Evolutionary conservation across 1,140 invertebrate genomes (phyloP).

Genomic region (Oryctes rhinoceros): DNA sequence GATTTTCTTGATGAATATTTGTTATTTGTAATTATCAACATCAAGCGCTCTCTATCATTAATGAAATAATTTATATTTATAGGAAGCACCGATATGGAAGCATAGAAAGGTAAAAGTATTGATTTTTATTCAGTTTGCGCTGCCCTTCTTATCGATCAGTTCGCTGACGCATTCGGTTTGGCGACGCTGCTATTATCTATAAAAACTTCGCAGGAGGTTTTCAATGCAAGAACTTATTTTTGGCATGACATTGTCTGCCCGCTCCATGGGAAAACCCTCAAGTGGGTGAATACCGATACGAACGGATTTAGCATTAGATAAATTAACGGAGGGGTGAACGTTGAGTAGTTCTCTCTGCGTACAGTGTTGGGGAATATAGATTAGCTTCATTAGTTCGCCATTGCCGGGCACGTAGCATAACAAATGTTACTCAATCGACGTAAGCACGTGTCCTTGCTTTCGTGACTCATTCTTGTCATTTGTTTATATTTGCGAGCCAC

Average conservation of each 20-base stretch:
- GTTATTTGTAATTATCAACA: no score
- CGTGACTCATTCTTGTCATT: slow-evolving; percentile 24
- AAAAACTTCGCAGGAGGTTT: no score
- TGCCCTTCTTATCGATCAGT: neutral
- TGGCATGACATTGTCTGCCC: neutral
- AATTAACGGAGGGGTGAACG: neutral
- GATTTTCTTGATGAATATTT: no score
- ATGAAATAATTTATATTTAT: no score
- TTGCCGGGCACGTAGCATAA: neutral
- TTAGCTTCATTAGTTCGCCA: neutral
- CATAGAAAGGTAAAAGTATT: neutral
- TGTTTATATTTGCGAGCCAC: neutral
- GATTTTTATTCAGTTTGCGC: neutral
- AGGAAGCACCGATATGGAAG: neutral
- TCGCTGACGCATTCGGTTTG: slow-evolving; percentile 1
- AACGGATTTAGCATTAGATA: neutral
- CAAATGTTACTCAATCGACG: neutral
- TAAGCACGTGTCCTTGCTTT: slow-evolving; percentile 28
- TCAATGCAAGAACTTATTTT: neutral
- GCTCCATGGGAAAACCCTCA: neutral
- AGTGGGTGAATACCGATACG: neutral
- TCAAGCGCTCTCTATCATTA: no score
- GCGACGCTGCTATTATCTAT: no score
- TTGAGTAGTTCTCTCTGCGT: neutral
- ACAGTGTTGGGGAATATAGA: neutral